These are phyloP conservation scores for Lepidurus couesii DNA, from an alignment of 1,140 invertebrate species.

Conservation along the genomic window DNA sequence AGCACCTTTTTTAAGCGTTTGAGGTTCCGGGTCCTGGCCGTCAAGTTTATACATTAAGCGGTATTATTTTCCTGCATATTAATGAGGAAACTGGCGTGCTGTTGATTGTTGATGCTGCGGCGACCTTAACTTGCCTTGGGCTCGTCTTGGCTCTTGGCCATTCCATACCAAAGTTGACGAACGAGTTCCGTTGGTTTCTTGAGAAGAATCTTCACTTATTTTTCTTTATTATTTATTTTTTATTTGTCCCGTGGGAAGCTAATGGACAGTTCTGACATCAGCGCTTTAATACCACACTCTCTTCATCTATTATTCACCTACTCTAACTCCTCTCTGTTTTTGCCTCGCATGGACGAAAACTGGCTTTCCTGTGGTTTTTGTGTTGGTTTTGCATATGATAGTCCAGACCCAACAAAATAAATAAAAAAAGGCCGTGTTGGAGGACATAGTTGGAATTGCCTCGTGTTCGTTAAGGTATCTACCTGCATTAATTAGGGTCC, in stretches of 20 bases:
- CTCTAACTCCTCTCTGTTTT: too few relatives aligned
- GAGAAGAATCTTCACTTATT: background rate
- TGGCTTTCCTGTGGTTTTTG: too few relatives aligned
- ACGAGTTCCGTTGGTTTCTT: constrained; percentile 12
- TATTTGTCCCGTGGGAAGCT: background rate
- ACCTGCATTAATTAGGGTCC: background rate
- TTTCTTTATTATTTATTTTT: background rate
- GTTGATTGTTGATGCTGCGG: constrained; percentile 18
- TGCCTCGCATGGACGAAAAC: too few relatives aligned
- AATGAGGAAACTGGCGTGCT: background rate
- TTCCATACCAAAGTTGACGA: background rate
- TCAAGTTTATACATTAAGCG: background rate
- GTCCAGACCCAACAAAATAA: too few relatives aligned
- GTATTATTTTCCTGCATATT: background rate
- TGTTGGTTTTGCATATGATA: too few relatives aligned
- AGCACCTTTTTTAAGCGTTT: too few relatives aligned
- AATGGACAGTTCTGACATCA: background rate
- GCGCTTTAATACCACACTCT: background rate
- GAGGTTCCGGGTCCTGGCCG: too few relatives aligned
- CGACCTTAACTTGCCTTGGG: background rate
- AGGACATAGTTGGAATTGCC: background rate
- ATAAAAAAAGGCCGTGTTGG: background rate
- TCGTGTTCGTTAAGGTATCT: background rate
- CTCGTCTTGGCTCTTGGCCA: background rate
- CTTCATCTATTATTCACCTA: background rate